Evolutionary conservation across 2,888 invertebrate genomes (phyloP), one percentile per base, ranked within the genome.

Genomic region (Teinopalpus imperialis): DNA sequence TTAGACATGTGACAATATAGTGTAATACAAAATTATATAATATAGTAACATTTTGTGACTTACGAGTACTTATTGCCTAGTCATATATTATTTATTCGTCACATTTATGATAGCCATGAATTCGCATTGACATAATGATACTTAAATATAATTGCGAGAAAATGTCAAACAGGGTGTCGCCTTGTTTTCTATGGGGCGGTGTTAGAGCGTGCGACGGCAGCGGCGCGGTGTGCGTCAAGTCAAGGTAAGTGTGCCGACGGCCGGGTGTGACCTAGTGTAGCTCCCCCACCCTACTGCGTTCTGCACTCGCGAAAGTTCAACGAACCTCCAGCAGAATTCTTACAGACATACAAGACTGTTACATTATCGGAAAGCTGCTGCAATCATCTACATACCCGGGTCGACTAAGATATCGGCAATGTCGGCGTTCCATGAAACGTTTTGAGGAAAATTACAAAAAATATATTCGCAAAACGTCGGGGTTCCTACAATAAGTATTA

Each of bases 181-280:
- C 81, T 83, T 81, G 76, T 83, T 87, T 81, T 81, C 74, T 80
- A 74, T 74, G 71, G 69, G 65, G 61, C 59, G 65, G 64, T 65
- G 70, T 63, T 56, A 56, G 58, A 69, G 66, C 68, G 74, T 61
- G 57, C 56, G 47, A 59, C 61, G 59, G 59, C 63, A 56, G 58
- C 69, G 57, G 57, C 63, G 64, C 56, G 63, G 67, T 68, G 71
- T 76, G 77, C 77, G 79, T 69, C 69, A 74, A 87, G 85, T 87
- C 87, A 88, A 88, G 88, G 87, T 88, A 88, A 88, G 86, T 88
- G 82, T 85, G 88, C 74, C 87, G 80, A 86, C 75, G 88, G 81
- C 86, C 88, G 73, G 75, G 74, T 71, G 69, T 86, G 88, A 88
- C 88, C 88, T 77, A 88, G 77, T 88, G 81, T 69, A 66, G 77